Percentiles rank a stretch among this genome's conserved stretches.
Conservation (phyloP, 1,140 invertebrate species). For the Dufourea novaeangliae region DNA sequence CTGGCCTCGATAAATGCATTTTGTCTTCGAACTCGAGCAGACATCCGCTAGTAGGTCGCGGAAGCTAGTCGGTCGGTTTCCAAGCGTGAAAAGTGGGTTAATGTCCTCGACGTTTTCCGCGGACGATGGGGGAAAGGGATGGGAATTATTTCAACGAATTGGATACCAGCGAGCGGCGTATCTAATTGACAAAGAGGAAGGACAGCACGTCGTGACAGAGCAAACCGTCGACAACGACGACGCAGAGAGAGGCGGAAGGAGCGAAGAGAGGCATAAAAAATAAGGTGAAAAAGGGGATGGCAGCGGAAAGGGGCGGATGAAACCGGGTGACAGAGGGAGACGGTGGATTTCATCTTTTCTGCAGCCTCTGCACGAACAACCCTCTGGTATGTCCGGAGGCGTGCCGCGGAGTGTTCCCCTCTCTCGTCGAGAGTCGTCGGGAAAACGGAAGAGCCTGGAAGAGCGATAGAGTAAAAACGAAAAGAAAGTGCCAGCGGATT, state of each 20-base stretch:
- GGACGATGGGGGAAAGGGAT: no score
- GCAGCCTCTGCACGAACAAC: constrained; percentile 29
- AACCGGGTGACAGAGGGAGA: neutral
- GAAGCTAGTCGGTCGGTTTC: constrained; percentile 34
- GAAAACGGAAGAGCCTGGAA: neutral
- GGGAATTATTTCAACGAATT: constrained; percentile 36
- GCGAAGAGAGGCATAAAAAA: no score
- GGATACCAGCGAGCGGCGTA: neutral
- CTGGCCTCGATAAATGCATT: constrained; percentile 53
- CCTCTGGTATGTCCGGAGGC: constrained; percentile 33
- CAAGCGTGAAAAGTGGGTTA: constrained; percentile 35
- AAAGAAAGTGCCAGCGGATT: neutral
- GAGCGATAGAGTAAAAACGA: neutral
- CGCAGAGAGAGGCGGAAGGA: neutral
- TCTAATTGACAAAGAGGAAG: constrained; percentile 45
- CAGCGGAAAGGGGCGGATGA: constrained; percentile 11
- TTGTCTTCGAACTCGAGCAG: constrained; percentile 36
- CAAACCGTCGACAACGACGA: constrained; percentile 12
- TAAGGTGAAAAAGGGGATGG: neutral
- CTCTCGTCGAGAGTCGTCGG: constrained; percentile 17
- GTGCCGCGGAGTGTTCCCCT: constrained; percentile 15
- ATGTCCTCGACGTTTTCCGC: constrained; percentile 32
- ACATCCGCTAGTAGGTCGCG: constrained; percentile 25
- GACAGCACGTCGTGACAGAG: constrained; percentile 13
- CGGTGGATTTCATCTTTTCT: constrained; percentile 33